Percentiles rank a stretch among this genome's conserved stretches.
phyloP scores from a whole-genome alignment of 2,797 vertebrate genomes.

The Eupleurogrammus muticus region DNA sequence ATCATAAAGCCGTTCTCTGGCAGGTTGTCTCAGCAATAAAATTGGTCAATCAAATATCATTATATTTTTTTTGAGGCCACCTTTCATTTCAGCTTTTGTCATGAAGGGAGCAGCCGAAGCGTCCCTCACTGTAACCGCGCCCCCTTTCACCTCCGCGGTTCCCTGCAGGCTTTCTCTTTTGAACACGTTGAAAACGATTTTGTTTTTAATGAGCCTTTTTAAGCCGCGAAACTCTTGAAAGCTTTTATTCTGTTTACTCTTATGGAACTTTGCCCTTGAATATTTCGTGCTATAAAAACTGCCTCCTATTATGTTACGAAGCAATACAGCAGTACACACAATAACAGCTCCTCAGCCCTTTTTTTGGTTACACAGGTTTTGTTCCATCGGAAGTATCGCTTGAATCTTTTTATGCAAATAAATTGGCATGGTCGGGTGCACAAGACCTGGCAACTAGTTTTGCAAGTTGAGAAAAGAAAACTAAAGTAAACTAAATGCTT shows the following conservation, averaged over 20 bases:
- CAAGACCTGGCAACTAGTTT: constrained; percentile 32
- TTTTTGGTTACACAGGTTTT: constrained; percentile 7
- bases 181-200: background rate
- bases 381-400: background rate
- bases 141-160: background rate
- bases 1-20: background rate
- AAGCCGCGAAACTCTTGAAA: constrained; percentile 12
- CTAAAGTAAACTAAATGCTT: constrained; percentile 10
- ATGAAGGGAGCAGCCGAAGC: background rate
- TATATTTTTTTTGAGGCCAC: background rate
- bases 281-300: constrained; percentile 1
- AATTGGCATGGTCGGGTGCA: background rate
- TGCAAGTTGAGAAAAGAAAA: constrained; percentile 51
- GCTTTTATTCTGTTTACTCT: constrained; percentile 22
- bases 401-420: constrained; percentile 13
- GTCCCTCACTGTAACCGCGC: background rate
- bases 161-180: background rate
- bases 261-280: constrained; percentile 10
- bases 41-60: constrained; percentile 7
- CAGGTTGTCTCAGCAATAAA: constrained; percentile 20
- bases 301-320: background rate
- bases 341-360: background rate
- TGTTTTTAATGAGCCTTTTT: background rate
- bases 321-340: background rate
- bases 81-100: background rate